Evolutionary conservation across 2,113 vertebrate species (phyloP), one percentile per base, ranked within the genome.

Genomic region (Hippocampus abdominalis): DNA sequence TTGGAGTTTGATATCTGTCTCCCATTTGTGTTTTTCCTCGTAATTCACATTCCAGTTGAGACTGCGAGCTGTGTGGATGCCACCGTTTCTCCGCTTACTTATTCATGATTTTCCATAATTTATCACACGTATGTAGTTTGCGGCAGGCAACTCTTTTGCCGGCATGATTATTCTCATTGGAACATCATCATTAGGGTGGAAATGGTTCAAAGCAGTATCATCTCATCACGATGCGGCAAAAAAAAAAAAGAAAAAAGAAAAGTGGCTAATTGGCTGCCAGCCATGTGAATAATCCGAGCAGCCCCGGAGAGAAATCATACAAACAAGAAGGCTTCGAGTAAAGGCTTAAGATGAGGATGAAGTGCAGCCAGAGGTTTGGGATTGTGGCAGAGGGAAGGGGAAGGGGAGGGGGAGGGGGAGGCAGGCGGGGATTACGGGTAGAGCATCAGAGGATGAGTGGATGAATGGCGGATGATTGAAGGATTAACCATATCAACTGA

Each of bases 401-500:
- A 29, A 66, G 8, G 44, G 44, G 13, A 4, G 85, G 73, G 81
- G 36, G 81, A 88, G 46, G 46, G 21, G 18, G 85, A 72, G 81
- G 39, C 80, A 88, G 86, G 84, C 85, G 71, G 82, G 84, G 91
- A 93, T 93, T 92, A 92, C 27, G 83, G 80, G 71, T 42, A 74
- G 77, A 87, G 83, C 84, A 77, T 78, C 80, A 81, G 88, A 78
- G 88, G 88, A 88, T 90, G 87, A 88, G 85, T 81, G 84, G 88
- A 88, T 90, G 84, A 89, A 86, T 61, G 32, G 61, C 63, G 89
- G 90, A 91, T 89, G 86, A 92, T 88, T 80, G 73, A 72, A 80
- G 89, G 92, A 92, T 93, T 92, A 92, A 84, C 88, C 84, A 85
- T 85, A 81, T 76, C 81, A 84, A 89, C 87, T 86, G 86, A 90